Evolutionary conservation across 2,888 invertebrate species (phyloP), one percentile per base, ranked within the genome.

Genomic region (Cheilosia urbana): DNA sequence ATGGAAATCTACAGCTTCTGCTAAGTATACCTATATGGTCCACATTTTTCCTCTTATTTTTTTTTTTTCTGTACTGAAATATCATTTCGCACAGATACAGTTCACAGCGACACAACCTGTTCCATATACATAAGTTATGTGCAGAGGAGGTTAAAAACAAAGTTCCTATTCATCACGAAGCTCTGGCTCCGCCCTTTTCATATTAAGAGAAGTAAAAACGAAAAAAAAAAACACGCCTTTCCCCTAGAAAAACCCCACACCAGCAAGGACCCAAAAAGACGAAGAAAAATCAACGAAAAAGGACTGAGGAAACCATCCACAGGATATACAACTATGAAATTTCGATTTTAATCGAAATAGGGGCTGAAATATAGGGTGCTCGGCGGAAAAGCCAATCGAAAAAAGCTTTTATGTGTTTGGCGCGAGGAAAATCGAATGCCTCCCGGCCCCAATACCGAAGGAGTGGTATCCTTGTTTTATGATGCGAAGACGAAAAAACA

Each of bases 131-230:
- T 77, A 84, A 80, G 51, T 63, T 81, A 85, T 76, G 62, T 49
- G 49, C 49, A 55, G 40, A 75, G 47, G 58, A 85, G 81, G 76
- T 68, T 85, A 76, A 81, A 85, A 80, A 81, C 81, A 81, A 85
- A 85, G 71, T 85, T 85, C 76, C 81, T 81, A 85, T 85, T 85
- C 85, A 85, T 81, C 85, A 73, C 76, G 65, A 34, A 80, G 85
- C 87, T 88, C 87, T 88, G 68, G 87, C 88, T 88, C 88, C 88
- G 88, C 88, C 88, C 88, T 77, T 76, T 83, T 80, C 72, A 49
- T 68, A 81, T 83, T 72, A 63, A 77, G 45, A 11, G 30, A 19
- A 63, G 76, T 9, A 30, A 30, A 45, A 13, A 37, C 40, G 30
- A 55, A 30, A 63, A 47, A 51, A 55, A 55, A 49, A 55, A 68